Evolutionary conservation across 2,797 vertebrate species (phyloP), one percentile per base, ranked within the genome.

Genomic region (Sebastiscus albofasciatus): DNA sequence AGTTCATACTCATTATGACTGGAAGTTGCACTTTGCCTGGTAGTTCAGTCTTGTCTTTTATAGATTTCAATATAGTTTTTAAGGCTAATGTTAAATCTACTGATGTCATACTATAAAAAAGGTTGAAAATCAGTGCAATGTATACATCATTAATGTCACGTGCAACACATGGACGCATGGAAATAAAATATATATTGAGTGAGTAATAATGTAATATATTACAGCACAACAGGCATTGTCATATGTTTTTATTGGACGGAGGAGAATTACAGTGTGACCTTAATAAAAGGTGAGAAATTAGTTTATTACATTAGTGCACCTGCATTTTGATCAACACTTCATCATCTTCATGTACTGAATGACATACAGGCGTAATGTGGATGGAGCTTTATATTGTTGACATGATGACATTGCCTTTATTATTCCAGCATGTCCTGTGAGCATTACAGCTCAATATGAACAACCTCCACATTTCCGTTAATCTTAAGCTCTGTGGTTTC

Each of bases 401-500:
- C 12, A 24, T 64, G 4, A 36, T 36, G 62, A 65, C 20, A 13
- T 34, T 24, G 18, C 34, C 16, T 8, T 34, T 9, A 49, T 26
- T 11, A 67, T 27, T 8, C 46, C 42, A 22, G 33, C 27, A 66
- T 59, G 8, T 67, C 1, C 2, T 54, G 7, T 49, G 26, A 12
- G 22, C 6, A 10, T 27, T 85, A 88, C 39, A 79, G 14, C 5
- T 81, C 49, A 10, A 2, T 10, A 0, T 1, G 0, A 3, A 87
- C 0, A 1, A 88, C 6, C 1, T 12, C 0, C 0, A 85, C 87
- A 0, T 20, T 0, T 3, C 90, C 87, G 0, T 16, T 6, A 0
- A n/a, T 0, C 1, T 0, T 36, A 2, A 76, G 8, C 2, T 73
- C 0, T 3, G 24, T 6, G 1, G 3, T 31, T 5, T 84, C 31